Evolutionary conservation across 2,888 invertebrate species (phyloP).

Genomic region (Drosophila aldrichi): DNA sequence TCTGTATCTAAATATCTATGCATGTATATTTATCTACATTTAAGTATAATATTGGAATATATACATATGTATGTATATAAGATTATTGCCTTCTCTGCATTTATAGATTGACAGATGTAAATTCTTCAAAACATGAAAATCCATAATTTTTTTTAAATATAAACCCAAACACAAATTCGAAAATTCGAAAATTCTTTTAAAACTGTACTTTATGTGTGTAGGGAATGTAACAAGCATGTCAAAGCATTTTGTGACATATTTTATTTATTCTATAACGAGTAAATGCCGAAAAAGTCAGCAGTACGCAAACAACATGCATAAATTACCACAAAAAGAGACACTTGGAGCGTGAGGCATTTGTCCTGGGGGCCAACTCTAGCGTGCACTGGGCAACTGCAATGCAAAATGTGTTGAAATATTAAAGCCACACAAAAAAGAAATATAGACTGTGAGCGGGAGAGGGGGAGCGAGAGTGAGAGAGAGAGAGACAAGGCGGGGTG

Average conservation of each 20-base stretch:
- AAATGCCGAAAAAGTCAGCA: conserved; percentile 74
- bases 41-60: not conserved
- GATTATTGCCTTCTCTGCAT: not conserved
- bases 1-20: no score
- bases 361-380: conserved; percentile 14
- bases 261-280: conserved; percentile 72
- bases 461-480: not conserved
- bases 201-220: conserved; percentile 7
- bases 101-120: conserved; percentile 2
- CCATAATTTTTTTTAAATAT: not conserved
- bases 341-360: conserved; percentile 36
- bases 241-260: conserved; percentile 71
- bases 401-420: conserved; percentile 77
- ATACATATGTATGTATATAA: no score
- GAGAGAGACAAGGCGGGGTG: not conserved
- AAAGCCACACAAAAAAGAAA: conserved; percentile 45
- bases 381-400: conserved; percentile 42
- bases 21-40: not conserved
- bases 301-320: conserved; percentile 77
- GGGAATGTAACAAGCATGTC: conserved; percentile 68
- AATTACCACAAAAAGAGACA: conserved; percentile 70
- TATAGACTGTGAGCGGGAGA: not conserved
- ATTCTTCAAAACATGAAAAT: not conserved
- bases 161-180: not conserved
- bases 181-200: conserved; percentile 16